Percentiles rank a stretch among this genome's conserved stretches.
Evolutionary conservation across 2,797 vertebrate species (phyloP).

Genomic region (Chromobotia macracanthus): DNA sequence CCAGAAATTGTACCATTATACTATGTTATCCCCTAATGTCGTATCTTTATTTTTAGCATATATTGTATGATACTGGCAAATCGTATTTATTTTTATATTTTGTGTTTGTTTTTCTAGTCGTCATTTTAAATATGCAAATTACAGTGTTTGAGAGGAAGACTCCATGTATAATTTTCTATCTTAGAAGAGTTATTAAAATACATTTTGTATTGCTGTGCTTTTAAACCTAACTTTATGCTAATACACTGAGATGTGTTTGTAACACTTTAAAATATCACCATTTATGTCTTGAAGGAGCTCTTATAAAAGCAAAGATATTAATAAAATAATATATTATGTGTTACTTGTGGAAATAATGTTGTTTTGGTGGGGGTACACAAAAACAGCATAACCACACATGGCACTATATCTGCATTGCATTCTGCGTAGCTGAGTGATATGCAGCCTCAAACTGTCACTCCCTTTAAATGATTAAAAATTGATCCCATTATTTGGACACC

Average conservation of each 20-base stretch:
- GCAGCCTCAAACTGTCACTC: constrained; percentile 20
- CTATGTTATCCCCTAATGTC: not conserved
- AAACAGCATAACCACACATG: not conserved
- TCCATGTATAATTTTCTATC: constrained; percentile 17
- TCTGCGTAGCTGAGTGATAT: constrained; percentile 1
- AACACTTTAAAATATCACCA: not conserved
- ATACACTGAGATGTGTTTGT: constrained; percentile 10
- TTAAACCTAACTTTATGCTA: constrained; percentile 3
- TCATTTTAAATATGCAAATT: constrained; percentile 31
- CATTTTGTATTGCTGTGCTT: constrained; percentile 28
- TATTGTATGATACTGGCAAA: constrained; percentile 1
- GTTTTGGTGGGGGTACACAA: not conserved
- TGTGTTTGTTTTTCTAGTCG: constrained; percentile 10
- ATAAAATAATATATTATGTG: constrained; percentile 11
- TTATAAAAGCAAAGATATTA: constrained; percentile 10
- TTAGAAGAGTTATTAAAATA: constrained; percentile 17
- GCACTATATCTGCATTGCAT: constrained; percentile 14
- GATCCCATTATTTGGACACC: constrained; percentile 24
- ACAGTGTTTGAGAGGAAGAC: constrained; percentile 34
- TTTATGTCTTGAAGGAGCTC: constrained; percentile 27
- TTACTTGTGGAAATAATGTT: not conserved
- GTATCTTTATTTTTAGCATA: constrained; percentile 1
- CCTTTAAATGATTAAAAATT: constrained; percentile 16
- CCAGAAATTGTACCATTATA: not conserved
- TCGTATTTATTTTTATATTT: constrained; percentile 35